Conservation (phyloP, 2,888 invertebrate species). For the Pyrrhia umbra region DNA sequence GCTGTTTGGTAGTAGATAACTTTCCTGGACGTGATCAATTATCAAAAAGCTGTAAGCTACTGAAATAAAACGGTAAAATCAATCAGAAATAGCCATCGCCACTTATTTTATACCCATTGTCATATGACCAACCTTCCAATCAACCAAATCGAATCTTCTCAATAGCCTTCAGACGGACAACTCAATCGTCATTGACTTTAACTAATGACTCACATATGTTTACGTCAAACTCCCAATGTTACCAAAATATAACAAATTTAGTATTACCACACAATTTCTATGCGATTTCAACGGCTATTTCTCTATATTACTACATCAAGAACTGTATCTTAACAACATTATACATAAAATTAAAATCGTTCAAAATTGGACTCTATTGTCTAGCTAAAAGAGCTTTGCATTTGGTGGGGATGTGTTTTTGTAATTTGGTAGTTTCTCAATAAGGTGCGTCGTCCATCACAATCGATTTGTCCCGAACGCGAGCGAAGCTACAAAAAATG, state of each 20-base stretch:
- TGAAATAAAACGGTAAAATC: not conserved
- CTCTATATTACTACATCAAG: conserved; percentile 68
- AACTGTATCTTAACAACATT: conserved; percentile 21
- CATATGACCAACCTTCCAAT: conserved; percentile 15
- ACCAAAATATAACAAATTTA: conserved; percentile 71
- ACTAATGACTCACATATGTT: conserved; percentile 65
- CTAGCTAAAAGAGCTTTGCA: not conserved
- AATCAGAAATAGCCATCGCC: not conserved
- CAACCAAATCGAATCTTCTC: conserved; percentile 29
- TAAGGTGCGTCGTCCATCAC: conserved; percentile 81
- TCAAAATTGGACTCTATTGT: conserved; percentile 1
- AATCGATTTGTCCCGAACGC: conserved; percentile 85
- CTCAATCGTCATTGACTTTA: conserved; percentile 42
- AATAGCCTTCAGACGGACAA: conserved; percentile 18
- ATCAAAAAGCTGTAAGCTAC: not conserved
- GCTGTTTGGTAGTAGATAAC: no score
- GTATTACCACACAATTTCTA: conserved; percentile 71
- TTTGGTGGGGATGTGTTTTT: conserved; percentile 8
- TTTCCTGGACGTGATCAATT: not conserved
- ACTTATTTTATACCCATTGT: not conserved
- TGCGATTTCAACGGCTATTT: conserved; percentile 83
- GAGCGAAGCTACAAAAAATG: conserved; percentile 70
- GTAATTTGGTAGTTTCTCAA: conserved; percentile 67
- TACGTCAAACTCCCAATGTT: conserved; percentile 70
- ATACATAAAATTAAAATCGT: not conserved